Conservation (phyloP, 2,888 invertebrate species). For the Globia sparganii region DNA sequence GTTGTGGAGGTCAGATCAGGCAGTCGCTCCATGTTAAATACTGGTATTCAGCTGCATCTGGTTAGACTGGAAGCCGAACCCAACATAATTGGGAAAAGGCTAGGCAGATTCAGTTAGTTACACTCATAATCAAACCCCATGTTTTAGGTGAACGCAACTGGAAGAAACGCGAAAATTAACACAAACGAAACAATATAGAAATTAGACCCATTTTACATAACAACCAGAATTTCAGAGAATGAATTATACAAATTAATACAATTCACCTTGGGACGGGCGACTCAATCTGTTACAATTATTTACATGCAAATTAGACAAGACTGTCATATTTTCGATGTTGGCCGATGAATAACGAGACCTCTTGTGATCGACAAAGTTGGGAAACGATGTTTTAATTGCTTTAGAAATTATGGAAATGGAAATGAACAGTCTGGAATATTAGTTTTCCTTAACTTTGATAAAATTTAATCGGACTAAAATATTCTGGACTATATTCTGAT, state of each 20-base stretch:
- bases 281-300: constrained; percentile 87
- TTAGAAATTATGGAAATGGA: constrained; percentile 40
- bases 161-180: constrained; percentile 42
- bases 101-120: neutral
- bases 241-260: constrained; percentile 83
- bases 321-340: constrained; percentile 74
- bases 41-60: neutral
- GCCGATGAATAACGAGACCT: constrained; percentile 71
- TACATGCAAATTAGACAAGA: constrained; percentile 85
- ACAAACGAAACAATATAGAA: constrained; percentile 60
- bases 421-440: constrained; percentile 37
- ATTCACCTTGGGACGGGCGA: constrained; percentile 76
- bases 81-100: no score
- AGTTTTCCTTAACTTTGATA: constrained; percentile 6
- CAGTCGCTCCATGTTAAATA: neutral
- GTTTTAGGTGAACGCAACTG: neutral
- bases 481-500: no score
- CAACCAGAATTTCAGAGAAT: constrained; percentile 69
- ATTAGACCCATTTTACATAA: constrained; percentile 72
- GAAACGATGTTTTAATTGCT: constrained; percentile 51
- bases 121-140: neutral
- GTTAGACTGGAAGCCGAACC: no score
- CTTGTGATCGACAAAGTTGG: constrained; percentile 63
- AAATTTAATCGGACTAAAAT: neutral
- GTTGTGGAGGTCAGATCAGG: no score